These are phyloP conservation scores for Microcebus lehilahytsara DNA, from an alignment of 2,113 vertebrate genomes.

Conservation along the genomic window DNA sequence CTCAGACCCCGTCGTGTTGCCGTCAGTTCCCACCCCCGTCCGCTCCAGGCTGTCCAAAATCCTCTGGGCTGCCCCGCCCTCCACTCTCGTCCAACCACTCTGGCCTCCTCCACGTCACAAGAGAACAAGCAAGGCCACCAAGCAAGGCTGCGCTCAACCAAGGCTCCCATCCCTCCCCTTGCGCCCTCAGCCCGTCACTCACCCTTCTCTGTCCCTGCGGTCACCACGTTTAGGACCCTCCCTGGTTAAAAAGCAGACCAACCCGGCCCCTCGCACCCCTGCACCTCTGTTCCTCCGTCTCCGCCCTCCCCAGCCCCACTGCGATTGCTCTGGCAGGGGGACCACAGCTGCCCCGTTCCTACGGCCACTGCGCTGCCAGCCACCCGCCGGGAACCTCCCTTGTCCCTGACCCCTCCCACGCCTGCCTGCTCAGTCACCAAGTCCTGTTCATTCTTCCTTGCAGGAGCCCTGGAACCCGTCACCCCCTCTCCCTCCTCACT, in stretches of 20 bases:
- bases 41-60: too few species aligned
- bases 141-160: too few species aligned
- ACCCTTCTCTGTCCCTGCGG: background rate
- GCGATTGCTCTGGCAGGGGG: background rate
- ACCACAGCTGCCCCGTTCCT: background rate
- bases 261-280: background rate
- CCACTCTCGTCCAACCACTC: accelerated
- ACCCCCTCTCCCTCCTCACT: background rate
- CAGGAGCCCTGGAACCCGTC: too few species aligned
- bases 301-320: background rate
- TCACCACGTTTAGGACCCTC: too few species aligned
- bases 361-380: accelerated
- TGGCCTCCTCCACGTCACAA: too few species aligned
- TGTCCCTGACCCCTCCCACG: background rate
- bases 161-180: too few species aligned
- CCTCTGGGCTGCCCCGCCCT: too few species aligned
- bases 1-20: background rate
- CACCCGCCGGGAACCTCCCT: background rate
- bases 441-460: background rate
- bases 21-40: background rate
- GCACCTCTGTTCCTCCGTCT: too few species aligned
- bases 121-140: background rate
- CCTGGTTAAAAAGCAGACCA: background rate
- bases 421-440: too few species aligned
- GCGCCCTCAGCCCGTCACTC: background rate